Evolutionary conservation across 2,888 invertebrate genomes (phyloP), one percentile per base, ranked within the genome.

Genomic region (Galeruca laticollis): DNA sequence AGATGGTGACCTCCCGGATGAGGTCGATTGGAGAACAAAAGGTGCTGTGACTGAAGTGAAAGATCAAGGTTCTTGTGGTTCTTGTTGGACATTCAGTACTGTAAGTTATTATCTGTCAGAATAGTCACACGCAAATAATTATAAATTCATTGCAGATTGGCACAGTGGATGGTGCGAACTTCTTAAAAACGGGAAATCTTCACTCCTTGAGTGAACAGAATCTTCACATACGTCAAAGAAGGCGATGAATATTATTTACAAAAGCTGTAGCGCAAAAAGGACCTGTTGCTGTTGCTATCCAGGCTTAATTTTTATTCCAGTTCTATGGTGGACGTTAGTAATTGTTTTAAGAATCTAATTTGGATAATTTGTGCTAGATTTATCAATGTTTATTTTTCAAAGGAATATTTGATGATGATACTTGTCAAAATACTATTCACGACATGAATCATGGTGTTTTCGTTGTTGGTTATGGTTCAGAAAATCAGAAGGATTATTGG

Each of bases 131-230:
- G 4, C 6, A 15, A 8, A 1, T 1, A 20, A 51, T 51, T 20
- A 15, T 2, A 51, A 51, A 20, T 56, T 40, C 37, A 76, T 81
- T 84, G 2, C 83, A 95, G 92, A 97, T 97, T 62, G 98, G 96
- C n/a, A 86, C 95, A 0, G 86, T 97, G n/a, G 96, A 96, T 87
- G 96, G 92, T 0, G 96, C 96, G 85, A 93, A 96, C 85, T 96
- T 90, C 89, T 90, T 95, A 75, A 90, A 92, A 86, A 88, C 88
- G 13, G 93, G 93, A 13, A 88, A 88, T 75, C 87, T 97, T 66
- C 89, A 94, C 40, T 94, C 95, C 1, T 89, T 97, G 13, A 95
- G 95, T 76, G 97, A 97, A 86, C 96, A 97, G 87, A 96, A 97
- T 86, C 87, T 95, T 89, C 82, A 88, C 90, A 69, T 94, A 95